Evolutionary conservation across 1,140 invertebrate species (phyloP), one percentile per base, ranked within the genome.

Genomic region (Aphelenchoides fujianensis): DNA sequence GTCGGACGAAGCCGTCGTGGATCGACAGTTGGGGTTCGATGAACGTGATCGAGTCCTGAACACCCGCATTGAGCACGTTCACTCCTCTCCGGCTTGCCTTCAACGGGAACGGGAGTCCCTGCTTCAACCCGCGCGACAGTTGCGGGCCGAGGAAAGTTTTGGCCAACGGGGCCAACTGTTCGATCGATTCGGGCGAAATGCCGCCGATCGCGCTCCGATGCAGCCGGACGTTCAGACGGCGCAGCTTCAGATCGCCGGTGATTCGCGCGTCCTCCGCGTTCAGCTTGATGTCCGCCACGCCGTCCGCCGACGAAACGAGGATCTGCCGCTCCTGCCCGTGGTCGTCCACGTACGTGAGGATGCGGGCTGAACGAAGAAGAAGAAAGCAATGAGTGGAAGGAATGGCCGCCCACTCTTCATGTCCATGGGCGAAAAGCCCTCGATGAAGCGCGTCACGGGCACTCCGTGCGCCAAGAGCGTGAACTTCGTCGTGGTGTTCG

Each of bases 401-500:
- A 54, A 53, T 7, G 1, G 34, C 69, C 36, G 54, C 41, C 12
- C 57, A 82, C 82, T 82, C 53, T 53, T 68, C 16, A 84, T 19
- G 66, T 82, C 74, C 66, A 83, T 82, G 16, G 81, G 72, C 23
- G 76, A 74, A 12, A 76, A 35, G 23, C 77, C 81, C n/a, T 83
- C 73, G 27, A 68, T 74, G 69, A 83, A 83, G 27, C 32, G 48
- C 12, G 83, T 72, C 69, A 82, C 81, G 1, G 81, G 81, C 27
- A 83, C 35, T 3, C 71, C 72, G 57, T 84, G 79, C 2, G 82
- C 80, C 12, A 83, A 55, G 36, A 83, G 57, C 31, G 78, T 71
- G 74, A 83, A 83, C 16, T 80, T 84, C 27, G 82, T 83, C 0
- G 82, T 84, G 9, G 81, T 77, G 69, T 84, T 83, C 0, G 81